Conservation (phyloP, 2,797 vertebrate species). For the Enoplosus armatus region DNA sequence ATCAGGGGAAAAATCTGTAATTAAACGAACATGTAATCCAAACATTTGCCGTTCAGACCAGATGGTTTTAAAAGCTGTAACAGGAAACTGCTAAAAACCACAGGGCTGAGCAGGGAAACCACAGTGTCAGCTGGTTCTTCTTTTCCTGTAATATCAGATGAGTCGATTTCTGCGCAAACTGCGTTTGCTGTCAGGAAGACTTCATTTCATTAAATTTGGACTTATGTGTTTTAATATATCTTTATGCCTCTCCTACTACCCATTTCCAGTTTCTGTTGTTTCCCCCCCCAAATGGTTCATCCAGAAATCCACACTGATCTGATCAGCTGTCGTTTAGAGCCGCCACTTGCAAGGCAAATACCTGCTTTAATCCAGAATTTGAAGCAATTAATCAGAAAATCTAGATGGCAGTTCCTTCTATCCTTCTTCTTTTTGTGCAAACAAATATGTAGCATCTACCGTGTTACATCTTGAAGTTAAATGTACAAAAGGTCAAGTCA, state of each 20-base stretch:
- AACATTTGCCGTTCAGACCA: constrained; percentile 17
- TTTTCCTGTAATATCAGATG: constrained; percentile 59
- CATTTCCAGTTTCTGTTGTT: background rate
- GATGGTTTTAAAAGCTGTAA: constrained; percentile 40
- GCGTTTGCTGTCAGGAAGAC: background rate
- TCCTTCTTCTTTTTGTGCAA: background rate
- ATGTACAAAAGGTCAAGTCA: background rate
- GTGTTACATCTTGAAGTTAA: background rate
- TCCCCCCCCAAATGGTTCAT: background rate
- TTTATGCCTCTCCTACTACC: background rate
- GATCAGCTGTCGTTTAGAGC: background rate
- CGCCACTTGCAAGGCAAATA: too few species aligned
- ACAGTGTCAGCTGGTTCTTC: constrained; percentile 59
- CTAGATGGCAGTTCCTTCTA: too few species aligned
- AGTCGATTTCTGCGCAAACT: constrained; percentile 7
- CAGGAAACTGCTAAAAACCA: constrained; percentile 63
- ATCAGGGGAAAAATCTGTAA: background rate
- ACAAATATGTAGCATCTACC: background rate
- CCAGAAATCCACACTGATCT: background rate
- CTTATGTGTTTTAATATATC: background rate
- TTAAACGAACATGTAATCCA: background rate
- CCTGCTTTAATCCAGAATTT: background rate
- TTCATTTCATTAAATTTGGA: background rate
- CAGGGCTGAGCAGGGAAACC: constrained; percentile 56
- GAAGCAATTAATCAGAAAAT: background rate